Evolutionary conservation across 1,140 invertebrate species (phyloP), one percentile per base, ranked within the genome.

Genomic region (Pentalonia nigronervosa): DNA sequence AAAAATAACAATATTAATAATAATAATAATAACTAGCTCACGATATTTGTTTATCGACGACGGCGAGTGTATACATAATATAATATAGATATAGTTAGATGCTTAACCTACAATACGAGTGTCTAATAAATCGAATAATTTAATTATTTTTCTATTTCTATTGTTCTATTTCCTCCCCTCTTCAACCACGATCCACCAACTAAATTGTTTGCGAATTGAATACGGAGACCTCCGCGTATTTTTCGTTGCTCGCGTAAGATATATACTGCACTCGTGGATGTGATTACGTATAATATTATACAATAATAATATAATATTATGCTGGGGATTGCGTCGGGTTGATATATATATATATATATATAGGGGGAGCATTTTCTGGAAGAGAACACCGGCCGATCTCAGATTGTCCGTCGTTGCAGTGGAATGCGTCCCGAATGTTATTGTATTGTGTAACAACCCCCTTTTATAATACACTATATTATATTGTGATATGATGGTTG

Each of bases 391-490:
- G 36, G 90, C 21, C 20, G 53, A 67, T 83, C 90, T 83, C 90
- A 30, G 41, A 45, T 76, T 76, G 60, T 76, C 4, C 30, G 30
- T n/a, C 48, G 48, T n/a, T 60, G 53, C 45, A 50, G 47, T 92
- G 91, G 91, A 92, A 92, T 92, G 91, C 91, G 76, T 11, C 47
- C 11, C 41, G 30, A 92, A 92, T 83, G 45, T 53, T 34, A n/a
- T n/a, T 92, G 91, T 92, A 92, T 92, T 92, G 91, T 92, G 76
- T 83, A 92, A 92, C 91, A 45, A 76, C 91, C 67, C 67, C 47
- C 91, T 92, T 48, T 92, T 92, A 76, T 76, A 76, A 34, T 76
- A 76, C n/a, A 76, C 60, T 76, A 76, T 34, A n/a, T 76, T 67
- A 67, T n/a, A 67, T 67, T 30, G 17, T 67, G n/a, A n/a, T 67